phyloP scores from a whole-genome alignment of 2,797 vertebrate genomes.

The Hippopotamyrus pictus region DNA sequence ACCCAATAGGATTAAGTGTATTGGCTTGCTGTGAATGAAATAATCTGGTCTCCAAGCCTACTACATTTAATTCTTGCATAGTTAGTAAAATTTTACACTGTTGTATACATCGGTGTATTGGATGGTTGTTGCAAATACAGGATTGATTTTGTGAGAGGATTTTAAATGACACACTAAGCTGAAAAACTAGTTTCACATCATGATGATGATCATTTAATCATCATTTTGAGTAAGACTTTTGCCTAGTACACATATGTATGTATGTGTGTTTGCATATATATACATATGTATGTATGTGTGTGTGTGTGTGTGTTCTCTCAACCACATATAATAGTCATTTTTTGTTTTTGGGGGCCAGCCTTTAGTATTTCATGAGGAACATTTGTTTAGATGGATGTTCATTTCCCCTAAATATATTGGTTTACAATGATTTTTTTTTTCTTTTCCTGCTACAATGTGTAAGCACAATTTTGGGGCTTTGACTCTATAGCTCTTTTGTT shows the following conservation, averaged over 20 bases:
- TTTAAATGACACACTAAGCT: background rate
- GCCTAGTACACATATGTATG: background rate
- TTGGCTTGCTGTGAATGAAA: background rate
- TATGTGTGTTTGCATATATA: background rate
- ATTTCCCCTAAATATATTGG: conserved; percentile 56
- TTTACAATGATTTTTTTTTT: conserved; percentile 55
- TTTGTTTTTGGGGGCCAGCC: background rate
- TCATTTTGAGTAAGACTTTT: background rate
- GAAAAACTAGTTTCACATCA: too few relatives aligned
- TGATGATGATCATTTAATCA: background rate
- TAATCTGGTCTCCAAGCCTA: background rate
- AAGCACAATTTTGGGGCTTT: conserved; percentile 42
- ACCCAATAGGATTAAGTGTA: background rate
- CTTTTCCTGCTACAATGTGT: conserved; percentile 52
- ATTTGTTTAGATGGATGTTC: conserved; percentile 44
- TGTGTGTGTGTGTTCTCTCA: background rate
- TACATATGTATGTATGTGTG: background rate
- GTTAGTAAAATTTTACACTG: background rate
- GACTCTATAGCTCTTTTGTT: conserved; percentile 49
- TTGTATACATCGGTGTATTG: background rate
- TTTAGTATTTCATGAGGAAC: background rate
- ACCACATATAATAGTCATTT: background rate
- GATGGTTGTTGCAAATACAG: too few relatives aligned
- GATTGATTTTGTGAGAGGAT: background rate
- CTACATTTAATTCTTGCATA: background rate